Evolutionary conservation across 2,888 invertebrate genomes (phyloP).

Genomic region (Ectemnius cavifrons): DNA sequence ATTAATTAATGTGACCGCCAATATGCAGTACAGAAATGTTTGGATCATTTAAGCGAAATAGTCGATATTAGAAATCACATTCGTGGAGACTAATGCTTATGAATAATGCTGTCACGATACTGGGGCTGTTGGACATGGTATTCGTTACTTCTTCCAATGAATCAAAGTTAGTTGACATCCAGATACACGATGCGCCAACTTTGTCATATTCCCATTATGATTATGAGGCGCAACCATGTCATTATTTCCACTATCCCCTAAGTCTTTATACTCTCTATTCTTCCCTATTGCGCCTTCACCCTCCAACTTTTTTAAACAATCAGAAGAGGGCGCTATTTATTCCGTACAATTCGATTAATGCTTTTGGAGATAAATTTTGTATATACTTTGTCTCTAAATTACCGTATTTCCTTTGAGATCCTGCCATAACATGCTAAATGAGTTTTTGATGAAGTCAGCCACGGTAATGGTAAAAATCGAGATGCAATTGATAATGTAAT

Average conservation of each 20-base stretch:
- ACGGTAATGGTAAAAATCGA: slow-evolving; percentile 30
- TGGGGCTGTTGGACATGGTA: slow-evolving; percentile 55
- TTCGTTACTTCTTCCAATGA: slow-evolving; percentile 59
- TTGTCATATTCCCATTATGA: too few species aligned
- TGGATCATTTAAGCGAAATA: slow-evolving; percentile 56
- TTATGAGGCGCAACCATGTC: slow-evolving; percentile 40
- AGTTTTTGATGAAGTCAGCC: slow-evolving; percentile 2
- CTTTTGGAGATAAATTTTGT: slow-evolving; percentile 47
- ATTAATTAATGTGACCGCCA: slow-evolving; percentile 53
- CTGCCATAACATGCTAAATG: slow-evolving; percentile 19
- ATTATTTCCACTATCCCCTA: slow-evolving; percentile 26
- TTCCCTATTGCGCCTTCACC: slow-evolving; percentile 33
- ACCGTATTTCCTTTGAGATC: slow-evolving; percentile 26
- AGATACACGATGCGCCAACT: slow-evolving; percentile 25
- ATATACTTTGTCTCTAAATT: slow-evolving; percentile 35
- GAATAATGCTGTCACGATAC: slow-evolving; percentile 52
- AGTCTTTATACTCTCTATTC: slow-evolving; percentile 38
- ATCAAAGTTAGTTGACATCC: slow-evolving; percentile 48
- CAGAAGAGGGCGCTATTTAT: slow-evolving; percentile 33
- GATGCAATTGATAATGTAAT: slow-evolving; percentile 34
- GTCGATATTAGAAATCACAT: slow-evolving; percentile 51
- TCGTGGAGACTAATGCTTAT: slow-evolving; percentile 50
- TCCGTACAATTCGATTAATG: slow-evolving; percentile 43
- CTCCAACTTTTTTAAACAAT: slow-evolving; percentile 38
- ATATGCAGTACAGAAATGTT: slow-evolving; percentile 51